phyloP scores from a whole-genome alignment of 2,888 invertebrate species.

The Sphaerophoria rueppellii region DNA sequence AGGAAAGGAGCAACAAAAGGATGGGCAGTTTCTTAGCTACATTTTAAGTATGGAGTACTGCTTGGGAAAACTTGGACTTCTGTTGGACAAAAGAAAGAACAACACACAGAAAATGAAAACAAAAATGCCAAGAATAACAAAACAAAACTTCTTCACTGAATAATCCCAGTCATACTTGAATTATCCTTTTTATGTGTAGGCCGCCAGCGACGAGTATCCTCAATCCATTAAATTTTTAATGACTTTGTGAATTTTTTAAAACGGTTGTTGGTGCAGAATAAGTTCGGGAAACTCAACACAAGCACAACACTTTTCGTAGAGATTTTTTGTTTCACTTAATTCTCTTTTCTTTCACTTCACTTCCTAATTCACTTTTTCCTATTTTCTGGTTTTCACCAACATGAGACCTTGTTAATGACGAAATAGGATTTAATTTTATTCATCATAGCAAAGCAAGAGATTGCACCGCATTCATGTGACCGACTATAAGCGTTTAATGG shows the following conservation, averaged over 20 bases:
- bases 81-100: no score
- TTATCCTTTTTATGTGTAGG: constrained; percentile 66
- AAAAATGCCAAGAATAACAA: constrained; percentile 40
- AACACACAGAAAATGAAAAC: not conserved
- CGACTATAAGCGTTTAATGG: not conserved
- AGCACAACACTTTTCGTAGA: constrained; percentile 57
- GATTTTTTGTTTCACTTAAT: constrained; percentile 16
- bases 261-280: constrained; percentile 43
- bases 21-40: constrained; percentile 1
- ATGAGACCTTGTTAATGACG: constrained; percentile 21
- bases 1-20: constrained; percentile 1
- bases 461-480: not conserved
- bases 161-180: constrained; percentile 70
- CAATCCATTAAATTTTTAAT: constrained; percentile 70
- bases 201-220: constrained; percentile 59
- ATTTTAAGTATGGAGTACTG: not conserved
- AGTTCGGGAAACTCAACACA: constrained; percentile 40
- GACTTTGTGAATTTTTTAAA: constrained; percentile 69
- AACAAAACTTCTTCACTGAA: constrained; percentile 56
- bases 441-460: not conserved
- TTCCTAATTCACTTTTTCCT: constrained; percentile 50
- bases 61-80: not conserved
- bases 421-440: constrained; percentile 36
- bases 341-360: constrained; percentile 20
- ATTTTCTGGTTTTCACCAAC: constrained; percentile 17